Percentiles rank a stretch among this genome's conserved stretches.
Conservation (phyloP, 2,888 invertebrate species). For the Tortrix viridana region DNA sequence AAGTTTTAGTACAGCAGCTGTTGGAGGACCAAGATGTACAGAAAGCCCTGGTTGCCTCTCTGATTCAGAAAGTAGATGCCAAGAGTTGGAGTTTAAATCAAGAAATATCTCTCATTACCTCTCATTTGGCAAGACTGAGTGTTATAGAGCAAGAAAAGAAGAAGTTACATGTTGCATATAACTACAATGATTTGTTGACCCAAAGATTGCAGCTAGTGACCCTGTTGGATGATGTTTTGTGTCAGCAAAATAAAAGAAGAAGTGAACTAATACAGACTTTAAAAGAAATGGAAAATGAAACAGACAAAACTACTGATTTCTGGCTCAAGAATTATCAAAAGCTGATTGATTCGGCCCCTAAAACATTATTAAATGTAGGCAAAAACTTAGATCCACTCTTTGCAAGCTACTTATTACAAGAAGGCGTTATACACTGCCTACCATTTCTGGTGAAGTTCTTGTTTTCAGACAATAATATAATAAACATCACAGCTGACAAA, state of each 20-base stretch:
- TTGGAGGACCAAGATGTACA: slow-evolving; percentile 88
- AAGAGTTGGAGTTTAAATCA: slow-evolving; percentile 90
- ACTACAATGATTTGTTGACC: slow-evolving; percentile 88
- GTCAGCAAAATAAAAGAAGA: slow-evolving; percentile 87
- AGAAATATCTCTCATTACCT: slow-evolving; percentile 89
- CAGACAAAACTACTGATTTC: slow-evolving; percentile 83
- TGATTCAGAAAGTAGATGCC: slow-evolving; percentile 89
- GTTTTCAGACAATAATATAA: slow-evolving; percentile 79
- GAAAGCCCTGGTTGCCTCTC: slow-evolving; percentile 88
- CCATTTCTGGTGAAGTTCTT: slow-evolving; percentile 88
- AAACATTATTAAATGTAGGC: slow-evolving; percentile 85
- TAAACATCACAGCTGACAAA: slow-evolving; percentile 81
- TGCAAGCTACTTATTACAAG: slow-evolving; percentile 87
- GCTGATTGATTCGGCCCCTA: slow-evolving; percentile 90
- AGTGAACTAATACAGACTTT: slow-evolving; percentile 87
- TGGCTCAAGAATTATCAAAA: slow-evolving; percentile 93
- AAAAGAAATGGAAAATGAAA: slow-evolving; percentile 87
- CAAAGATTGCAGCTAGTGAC: slow-evolving; percentile 87
- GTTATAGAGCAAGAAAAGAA: slow-evolving; percentile 89
- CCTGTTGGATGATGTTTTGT: slow-evolving; percentile 87
- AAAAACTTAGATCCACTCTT: slow-evolving; percentile 86
- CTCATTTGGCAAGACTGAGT: slow-evolving; percentile 88
- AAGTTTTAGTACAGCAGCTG: slow-evolving; percentile 84
- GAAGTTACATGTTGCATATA: slow-evolving; percentile 86
- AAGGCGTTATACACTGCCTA: slow-evolving; percentile 90